Evolutionary conservation across 1,140 invertebrate genomes (phyloP).

Genomic region (Diorhabda sublineata): DNA sequence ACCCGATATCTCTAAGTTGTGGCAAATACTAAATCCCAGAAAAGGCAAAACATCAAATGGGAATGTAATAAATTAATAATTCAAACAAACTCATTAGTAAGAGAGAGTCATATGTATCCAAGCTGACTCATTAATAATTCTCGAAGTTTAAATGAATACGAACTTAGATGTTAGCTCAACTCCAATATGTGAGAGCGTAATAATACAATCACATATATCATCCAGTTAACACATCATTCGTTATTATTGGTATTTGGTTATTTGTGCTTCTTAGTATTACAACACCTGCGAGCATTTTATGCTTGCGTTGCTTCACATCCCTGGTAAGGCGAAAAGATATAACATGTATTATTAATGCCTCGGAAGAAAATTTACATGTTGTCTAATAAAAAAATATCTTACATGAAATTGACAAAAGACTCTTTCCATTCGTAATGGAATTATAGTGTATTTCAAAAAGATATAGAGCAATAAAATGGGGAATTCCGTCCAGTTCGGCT

Average conservation of each 20-base stretch:
- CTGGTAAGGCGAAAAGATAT: too few relatives aligned
- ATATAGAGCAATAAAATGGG: too few relatives aligned
- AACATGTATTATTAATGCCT: too few relatives aligned
- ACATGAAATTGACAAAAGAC: too few relatives aligned
- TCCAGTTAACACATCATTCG: slow-evolving; percentile 35
- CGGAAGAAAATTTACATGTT: too few relatives aligned
- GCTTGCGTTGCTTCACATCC: neutral
- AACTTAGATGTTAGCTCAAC: slow-evolving; percentile 42
- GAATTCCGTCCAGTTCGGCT: too few relatives aligned
- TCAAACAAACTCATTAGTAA: slow-evolving; percentile 43
- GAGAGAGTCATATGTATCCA: slow-evolving; percentile 39
- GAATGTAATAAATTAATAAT: slow-evolving; percentile 43
- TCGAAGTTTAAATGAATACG: slow-evolving; percentile 44
- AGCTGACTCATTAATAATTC: slow-evolving; percentile 45
- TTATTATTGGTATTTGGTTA: slow-evolving; percentile 6
- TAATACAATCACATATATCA: slow-evolving; percentile 44
- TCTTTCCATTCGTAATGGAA: too few relatives aligned
- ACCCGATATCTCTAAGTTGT: neutral
- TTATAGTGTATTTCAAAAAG: too few relatives aligned
- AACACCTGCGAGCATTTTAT: neutral
- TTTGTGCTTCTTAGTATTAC: neutral
- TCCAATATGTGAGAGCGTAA: slow-evolving; percentile 41
- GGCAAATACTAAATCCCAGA: slow-evolving; percentile 1
- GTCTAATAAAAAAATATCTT: too few relatives aligned
- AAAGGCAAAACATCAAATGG: slow-evolving; percentile 10